phyloP scores from a whole-genome alignment of 1,140 invertebrate species.

The Papilio polytes region DNA sequence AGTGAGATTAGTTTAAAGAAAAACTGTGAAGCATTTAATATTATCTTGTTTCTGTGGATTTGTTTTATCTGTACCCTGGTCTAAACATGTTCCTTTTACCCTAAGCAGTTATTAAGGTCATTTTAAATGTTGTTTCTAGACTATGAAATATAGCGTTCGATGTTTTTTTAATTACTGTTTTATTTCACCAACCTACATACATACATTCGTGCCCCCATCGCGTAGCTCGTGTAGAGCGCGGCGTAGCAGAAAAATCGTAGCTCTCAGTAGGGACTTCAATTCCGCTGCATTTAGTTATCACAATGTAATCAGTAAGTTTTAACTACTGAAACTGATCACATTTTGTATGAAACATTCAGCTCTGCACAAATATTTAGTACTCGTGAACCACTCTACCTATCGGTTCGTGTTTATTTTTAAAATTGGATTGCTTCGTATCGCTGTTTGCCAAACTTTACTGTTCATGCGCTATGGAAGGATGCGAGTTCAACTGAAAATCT shows the following conservation, averaged over 20 bases:
- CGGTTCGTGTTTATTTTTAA: slow-evolving; percentile 5
- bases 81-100: slow-evolving; percentile 50
- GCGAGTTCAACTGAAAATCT: not conserved
- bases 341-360: not conserved
- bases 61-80: slow-evolving; percentile 40
- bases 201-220: not conserved
- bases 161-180: slow-evolving; percentile 73
- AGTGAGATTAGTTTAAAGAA: slow-evolving; percentile 30
- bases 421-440: not conserved
- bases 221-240: not conserved
- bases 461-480: not conserved
- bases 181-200: slow-evolving; percentile 48
- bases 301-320: not conserved
- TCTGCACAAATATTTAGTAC: not conserved
- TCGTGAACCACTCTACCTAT: not conserved
- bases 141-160: slow-evolving; percentile 77
- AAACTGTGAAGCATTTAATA: not conserved
- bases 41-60: slow-evolving; percentile 10
- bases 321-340: too few species aligned
- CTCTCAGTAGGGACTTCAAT: too few species aligned
- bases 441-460: not conserved
- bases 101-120: slow-evolving; percentile 60
- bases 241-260: too few species aligned
- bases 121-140: slow-evolving; percentile 80
- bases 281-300: not conserved